A percentile compares a stretch with the other conserved stretches of the same genome.
Conservation (phyloP, 2,113 vertebrate genomes). For the Lathamus discolor region DNA sequence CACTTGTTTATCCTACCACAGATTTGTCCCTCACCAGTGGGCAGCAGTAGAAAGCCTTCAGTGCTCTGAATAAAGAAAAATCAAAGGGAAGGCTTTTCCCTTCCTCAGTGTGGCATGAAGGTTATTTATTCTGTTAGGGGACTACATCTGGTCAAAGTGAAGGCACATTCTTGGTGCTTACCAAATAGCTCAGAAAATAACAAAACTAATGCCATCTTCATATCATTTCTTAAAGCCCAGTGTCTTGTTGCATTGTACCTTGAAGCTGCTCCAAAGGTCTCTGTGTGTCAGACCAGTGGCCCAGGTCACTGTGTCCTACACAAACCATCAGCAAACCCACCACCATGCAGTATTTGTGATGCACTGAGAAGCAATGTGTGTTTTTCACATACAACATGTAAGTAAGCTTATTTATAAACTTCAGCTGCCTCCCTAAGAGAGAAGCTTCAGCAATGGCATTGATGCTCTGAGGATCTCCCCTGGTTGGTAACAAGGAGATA, state of each 20-base stretch:
- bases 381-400: not conserved
- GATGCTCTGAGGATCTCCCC: not conserved
- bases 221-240: not conserved
- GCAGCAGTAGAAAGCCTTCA: not conserved
- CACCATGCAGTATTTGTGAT: fast-evolving
- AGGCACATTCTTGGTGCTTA: not conserved
- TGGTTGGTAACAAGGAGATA: not conserved
- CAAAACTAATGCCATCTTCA: not conserved
- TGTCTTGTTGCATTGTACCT: not conserved
- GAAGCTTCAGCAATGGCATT: not conserved
- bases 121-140: not conserved
- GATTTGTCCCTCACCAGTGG: not conserved
- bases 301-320: fast-evolving
- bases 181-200: not conserved
- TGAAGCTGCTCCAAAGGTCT: not conserved
- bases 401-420: not conserved
- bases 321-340: not conserved
- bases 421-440: not conserved
- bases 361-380: fast-evolving
- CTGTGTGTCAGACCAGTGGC: not conserved
- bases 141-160: not conserved
- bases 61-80: not conserved
- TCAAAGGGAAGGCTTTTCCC: not conserved
- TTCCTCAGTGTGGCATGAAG: not conserved
- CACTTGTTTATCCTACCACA: not conserved